Evolutionary conservation across 2,888 invertebrate genomes (phyloP).

Genomic region (Crocallis elinguaria): DNA sequence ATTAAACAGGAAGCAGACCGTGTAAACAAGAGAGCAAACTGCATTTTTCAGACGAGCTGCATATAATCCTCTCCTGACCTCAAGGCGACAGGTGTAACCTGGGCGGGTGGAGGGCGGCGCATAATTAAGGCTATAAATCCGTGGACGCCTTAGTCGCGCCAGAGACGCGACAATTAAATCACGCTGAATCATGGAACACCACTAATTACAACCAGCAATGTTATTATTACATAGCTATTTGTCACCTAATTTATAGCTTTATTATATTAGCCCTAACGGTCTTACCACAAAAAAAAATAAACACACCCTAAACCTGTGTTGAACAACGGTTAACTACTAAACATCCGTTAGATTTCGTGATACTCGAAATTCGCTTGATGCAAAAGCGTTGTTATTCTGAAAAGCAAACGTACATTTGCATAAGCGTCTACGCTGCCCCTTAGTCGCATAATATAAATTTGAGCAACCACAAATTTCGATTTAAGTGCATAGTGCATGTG

Average conservation of each 20-base stretch:
- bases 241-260: conserved; percentile 26
- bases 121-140: conserved; percentile 80
- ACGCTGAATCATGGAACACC: conserved; percentile 67
- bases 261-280: conserved; percentile 8
- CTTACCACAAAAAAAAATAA: no score
- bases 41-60: conserved; percentile 3
- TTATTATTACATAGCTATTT: conserved; percentile 32
- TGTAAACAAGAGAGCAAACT: neutral
- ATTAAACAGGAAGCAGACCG: no score
- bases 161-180: conserved; percentile 78
- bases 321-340: no score
- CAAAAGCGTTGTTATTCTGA: no score
- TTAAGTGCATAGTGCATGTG: no score
- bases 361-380: no score
- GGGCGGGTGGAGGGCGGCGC: conserved; percentile 53
- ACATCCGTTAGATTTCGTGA: no score
- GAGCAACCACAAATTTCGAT: no score
- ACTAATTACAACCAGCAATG: conserved; percentile 61
- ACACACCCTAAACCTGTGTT: no score
- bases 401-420: no score
- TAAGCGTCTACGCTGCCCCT: no score
- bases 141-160: conserved; percentile 48
- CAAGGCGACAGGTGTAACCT: conserved; percentile 54
- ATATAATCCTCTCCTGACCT: conserved; percentile 1
- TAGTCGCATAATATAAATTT: no score